Evolutionary conservation across 2,888 invertebrate genomes (phyloP), one percentile per base, ranked within the genome.

Genomic region (Dynastes hyllus): DNA sequence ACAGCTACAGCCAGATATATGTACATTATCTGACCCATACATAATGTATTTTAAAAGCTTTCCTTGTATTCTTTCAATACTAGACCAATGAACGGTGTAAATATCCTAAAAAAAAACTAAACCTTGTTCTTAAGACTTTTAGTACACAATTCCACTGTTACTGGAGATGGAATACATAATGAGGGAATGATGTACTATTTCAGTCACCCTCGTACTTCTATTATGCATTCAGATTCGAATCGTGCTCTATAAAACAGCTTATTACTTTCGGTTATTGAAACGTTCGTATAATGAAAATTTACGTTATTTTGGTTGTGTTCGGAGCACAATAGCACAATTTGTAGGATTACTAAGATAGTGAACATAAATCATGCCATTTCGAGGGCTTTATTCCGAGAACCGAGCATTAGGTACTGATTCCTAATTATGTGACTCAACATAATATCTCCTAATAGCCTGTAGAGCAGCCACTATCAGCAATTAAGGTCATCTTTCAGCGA

Each of bases 361-460:
- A 69, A 75, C 78, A 82, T 81, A 82, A 81, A 80, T 81, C 81
- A 80, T 77, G 73, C 75, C 81, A 80, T 81, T 82, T 81, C 80
- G 80, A 79, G 80, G 67, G 78, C 50, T 78, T 40, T 76, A 79
- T 73, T 81, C 4, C 81, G 79, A 81, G 81, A 77, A 78, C 78
- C 78, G 80, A 80, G 83, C 81, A 83, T 83, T 83, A 81, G 82
- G 82, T 80, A 83, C 83, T 83, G 83, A 83, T 82, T 81, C 80
- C 81, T 82, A 81, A 83, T 83, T 83, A 83, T 83, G 82, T 81
- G 83, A 83, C 80, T 83, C 83, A 82, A 83, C 83, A 83, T 81
- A 81, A 83, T 83, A 83, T 83, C 83, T 83, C 81, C 81, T 83
- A 83, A 83, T 83, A 83, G 83, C 82, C 81, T 81, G 82, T 83